Evolutionary conservation across 2,113 vertebrate species (phyloP), one percentile per base, ranked within the genome.

Genomic region (Shinisaurus crocodilurus): DNA sequence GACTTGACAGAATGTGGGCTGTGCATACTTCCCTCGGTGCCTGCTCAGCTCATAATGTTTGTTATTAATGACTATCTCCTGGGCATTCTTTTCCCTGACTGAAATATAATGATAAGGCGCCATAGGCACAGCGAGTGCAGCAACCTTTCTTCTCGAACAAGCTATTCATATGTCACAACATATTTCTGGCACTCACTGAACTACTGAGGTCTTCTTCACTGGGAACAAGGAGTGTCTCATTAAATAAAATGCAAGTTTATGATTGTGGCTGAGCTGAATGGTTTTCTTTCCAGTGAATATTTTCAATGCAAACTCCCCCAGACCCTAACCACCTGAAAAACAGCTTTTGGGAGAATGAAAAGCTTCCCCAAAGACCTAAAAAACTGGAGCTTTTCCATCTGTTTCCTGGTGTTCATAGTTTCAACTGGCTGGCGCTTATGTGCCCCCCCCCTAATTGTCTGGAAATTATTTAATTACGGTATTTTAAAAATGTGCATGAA

Each of bases 41-140:
- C 90, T 16, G 12, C 91, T 90, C 90, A 93, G 37, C 80, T 94
- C 93, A 90, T 91, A 94, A 93, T 93, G 93, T 92, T 95, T 88
- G 88, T 87, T 76, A 60, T 74, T 90, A 86, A 87, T 90, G 84
- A 81, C 48, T 57, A 43, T 88, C 86, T 91, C 81, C 81, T 76
- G 54, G 81, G 29, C 37, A 69, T 85, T 79, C 72, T 83, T 91
- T 54, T 84, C 74, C 48, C 6, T 57, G 43, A 87, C 27, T 84
- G 60, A 89, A 77, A 37, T 77, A 50, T 85, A 89, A 89, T 48
- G 82, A 89, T 76, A 84, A 85, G 77, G 29, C 34, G 3, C 87
- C 87, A 88, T 70, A 7, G 82, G 57, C 82, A 89, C 32, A 65
- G 20, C 29, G 29, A 76, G 32, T 50, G 54, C 27, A 69, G 43